These are phyloP conservation scores for Coreoperca whiteheadi DNA, from an alignment of 2,113 vertebrate genomes.

Conservation along the genomic window DNA sequence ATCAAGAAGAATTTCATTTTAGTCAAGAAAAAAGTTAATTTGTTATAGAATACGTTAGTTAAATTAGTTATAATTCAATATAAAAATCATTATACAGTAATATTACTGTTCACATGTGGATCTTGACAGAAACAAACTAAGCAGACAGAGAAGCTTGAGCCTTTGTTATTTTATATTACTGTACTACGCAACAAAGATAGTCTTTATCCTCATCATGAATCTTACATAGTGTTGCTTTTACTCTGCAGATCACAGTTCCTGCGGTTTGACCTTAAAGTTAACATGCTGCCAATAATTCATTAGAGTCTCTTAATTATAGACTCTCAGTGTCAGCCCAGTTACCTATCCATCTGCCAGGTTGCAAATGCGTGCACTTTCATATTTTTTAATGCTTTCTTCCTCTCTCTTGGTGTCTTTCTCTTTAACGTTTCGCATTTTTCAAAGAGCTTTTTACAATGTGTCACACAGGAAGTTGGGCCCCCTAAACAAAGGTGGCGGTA, in stretches of 20 bases:
- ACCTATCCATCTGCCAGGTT: conserved; percentile 19
- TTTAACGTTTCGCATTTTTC: conserved; percentile 33
- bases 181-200: conserved; percentile 11
- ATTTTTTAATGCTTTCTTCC: conserved; percentile 20
- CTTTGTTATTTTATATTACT: background rate
- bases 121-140: conserved; percentile 17
- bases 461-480: conserved; percentile 65
- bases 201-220: conserved; percentile 24
- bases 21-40: background rate
- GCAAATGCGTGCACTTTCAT: background rate
- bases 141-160: background rate
- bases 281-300: conserved; percentile 16
- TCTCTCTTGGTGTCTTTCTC: conserved; percentile 18
- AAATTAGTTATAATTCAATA: background rate
- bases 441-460: conserved; percentile 61
- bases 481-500: conserved; percentile 61
- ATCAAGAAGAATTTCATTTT: background rate
- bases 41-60: background rate
- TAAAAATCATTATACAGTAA: background rate
- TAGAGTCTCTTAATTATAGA: conserved; percentile 5
- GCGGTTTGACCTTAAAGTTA: background rate
- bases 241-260: background rate
- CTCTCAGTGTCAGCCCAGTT: conserved; percentile 1
- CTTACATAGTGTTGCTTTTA: conserved; percentile 5
- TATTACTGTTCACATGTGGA: conserved; percentile 9